A percentile compares a stretch with the other conserved stretches of the same genome.
These are phyloP conservation scores for Pimpla rufipes DNA, from an alignment of 2,888 invertebrate species.

Conservation along the genomic window DNA sequence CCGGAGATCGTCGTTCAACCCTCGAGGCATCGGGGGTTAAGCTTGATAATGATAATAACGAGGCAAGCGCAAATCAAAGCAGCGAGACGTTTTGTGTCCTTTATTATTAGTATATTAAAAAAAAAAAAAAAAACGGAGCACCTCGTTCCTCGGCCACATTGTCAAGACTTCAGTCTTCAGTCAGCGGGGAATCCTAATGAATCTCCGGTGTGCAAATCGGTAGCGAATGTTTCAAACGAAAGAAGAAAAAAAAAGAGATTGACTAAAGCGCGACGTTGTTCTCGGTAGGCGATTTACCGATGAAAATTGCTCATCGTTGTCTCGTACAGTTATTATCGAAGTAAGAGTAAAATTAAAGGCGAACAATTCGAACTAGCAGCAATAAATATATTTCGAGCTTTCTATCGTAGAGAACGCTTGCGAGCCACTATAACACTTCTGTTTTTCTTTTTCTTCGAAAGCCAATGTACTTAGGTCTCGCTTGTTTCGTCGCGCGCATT, in stretches of 20 bases:
- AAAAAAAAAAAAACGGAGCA: not conserved
- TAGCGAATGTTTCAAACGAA: constrained; percentile 17
- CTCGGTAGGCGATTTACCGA: constrained; percentile 36
- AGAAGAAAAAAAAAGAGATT: not conserved
- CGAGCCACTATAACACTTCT: constrained; percentile 42
- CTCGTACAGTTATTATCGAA: constrained; percentile 50
- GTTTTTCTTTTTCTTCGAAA: constrained; percentile 46
- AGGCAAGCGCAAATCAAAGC: constrained; percentile 45
- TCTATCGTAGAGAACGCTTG: constrained; percentile 61
- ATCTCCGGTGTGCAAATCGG: constrained; percentile 10
- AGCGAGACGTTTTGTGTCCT: constrained; percentile 34
- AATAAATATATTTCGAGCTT: constrained; percentile 66
- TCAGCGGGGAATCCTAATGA: constrained; percentile 26
- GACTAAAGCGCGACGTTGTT: constrained; percentile 16
- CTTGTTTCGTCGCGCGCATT: constrained; percentile 34
- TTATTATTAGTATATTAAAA: not conserved
- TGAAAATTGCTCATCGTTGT: constrained; percentile 62
- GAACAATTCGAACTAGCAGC: constrained; percentile 51
- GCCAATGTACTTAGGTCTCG: constrained; percentile 65
- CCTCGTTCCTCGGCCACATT: constrained; percentile 35
- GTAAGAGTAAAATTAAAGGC: constrained; percentile 24
- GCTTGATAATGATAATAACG: constrained; percentile 21
- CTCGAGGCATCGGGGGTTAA: not conserved
- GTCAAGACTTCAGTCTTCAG: constrained; percentile 11
- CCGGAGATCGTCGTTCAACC: constrained; percentile 32